These are phyloP conservation scores for Seira ritae DNA, from an alignment of 2,888 invertebrate genomes.

Conservation along the genomic window DNA sequence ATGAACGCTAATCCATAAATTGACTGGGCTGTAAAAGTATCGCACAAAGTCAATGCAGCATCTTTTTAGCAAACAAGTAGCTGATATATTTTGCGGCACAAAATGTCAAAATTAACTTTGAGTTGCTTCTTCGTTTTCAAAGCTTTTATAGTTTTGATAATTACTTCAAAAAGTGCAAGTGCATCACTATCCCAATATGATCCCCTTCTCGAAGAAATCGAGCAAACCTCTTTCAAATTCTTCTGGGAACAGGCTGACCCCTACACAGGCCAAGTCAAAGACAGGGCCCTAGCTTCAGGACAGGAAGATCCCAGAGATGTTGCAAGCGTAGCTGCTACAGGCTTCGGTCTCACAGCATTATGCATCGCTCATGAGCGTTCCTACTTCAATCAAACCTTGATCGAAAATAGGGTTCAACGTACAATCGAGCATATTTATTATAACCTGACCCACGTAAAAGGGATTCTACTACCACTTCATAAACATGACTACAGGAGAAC, in stretches of 20 bases:
- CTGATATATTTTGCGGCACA: no score
- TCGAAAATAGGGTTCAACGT: conserved; percentile 58
- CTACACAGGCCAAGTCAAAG: conserved; percentile 70
- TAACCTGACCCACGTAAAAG: conserved; percentile 61
- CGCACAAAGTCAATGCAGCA: no score
- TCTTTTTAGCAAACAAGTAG: no score
- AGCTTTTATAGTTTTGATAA: no score
- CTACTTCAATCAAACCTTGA: conserved; percentile 51
- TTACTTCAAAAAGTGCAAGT: no score
- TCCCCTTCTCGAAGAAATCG: conserved; percentile 67
- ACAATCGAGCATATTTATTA: conserved; percentile 64
- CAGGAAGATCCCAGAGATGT: conserved; percentile 62
- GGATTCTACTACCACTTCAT: conserved; percentile 72
- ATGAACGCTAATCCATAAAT: no score
- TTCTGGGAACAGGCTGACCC: conserved; percentile 71
- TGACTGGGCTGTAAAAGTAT: no score
- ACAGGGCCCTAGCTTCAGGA: conserved; percentile 65
- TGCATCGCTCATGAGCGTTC: conserved; percentile 67
- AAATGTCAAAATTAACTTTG: conserved; percentile 4
- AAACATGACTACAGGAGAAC: conserved; percentile 67
- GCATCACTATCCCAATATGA: conserved; percentile 41
- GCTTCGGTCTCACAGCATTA: conserved; percentile 67
- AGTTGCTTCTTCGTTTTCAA: no score
- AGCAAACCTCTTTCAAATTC: conserved; percentile 64
- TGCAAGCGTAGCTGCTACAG: conserved; percentile 68